Conservation (phyloP, 2,888 invertebrate species). For the Helobdella robusta region DNA sequence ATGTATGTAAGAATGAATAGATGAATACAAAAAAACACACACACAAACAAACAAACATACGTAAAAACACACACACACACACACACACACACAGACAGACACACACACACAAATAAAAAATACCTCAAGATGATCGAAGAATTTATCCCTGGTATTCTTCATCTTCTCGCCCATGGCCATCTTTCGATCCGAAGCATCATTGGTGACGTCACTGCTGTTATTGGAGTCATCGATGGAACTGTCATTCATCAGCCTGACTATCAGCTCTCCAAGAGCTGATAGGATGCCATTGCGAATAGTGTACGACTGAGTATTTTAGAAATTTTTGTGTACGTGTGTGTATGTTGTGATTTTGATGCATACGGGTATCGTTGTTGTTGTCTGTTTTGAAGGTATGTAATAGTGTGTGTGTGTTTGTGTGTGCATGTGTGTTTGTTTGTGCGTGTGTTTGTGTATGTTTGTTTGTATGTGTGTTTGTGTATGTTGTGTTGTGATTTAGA, state of each 20-base stretch:
- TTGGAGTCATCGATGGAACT: too few species aligned
- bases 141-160: conserved; percentile 64
- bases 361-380: not conserved
- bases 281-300: conserved; percentile 68
- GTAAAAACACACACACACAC: too few species aligned
- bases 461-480: not conserved
- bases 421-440: too few species aligned
- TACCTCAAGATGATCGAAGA: conserved; percentile 64
- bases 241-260: conserved; percentile 61
- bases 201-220: too few species aligned
- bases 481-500: not conserved
- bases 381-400: too few species aligned
- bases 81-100: too few species aligned
- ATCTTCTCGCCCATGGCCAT: conserved; percentile 59
- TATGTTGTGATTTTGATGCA: not conserved
- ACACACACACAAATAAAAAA: too few species aligned
- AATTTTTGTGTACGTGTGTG: conserved; percentile 43
- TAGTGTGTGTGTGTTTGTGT: too few species aligned
- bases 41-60: too few species aligned
- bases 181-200: too few species aligned
- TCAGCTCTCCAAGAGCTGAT: conserved; percentile 70
- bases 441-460: too few species aligned
- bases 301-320: conserved; percentile 52
- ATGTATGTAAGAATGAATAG: not conserved
- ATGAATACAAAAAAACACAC: too few species aligned